Conservation (phyloP, 2,797 vertebrate species). For the Scomberomorus guttatus region DNA sequence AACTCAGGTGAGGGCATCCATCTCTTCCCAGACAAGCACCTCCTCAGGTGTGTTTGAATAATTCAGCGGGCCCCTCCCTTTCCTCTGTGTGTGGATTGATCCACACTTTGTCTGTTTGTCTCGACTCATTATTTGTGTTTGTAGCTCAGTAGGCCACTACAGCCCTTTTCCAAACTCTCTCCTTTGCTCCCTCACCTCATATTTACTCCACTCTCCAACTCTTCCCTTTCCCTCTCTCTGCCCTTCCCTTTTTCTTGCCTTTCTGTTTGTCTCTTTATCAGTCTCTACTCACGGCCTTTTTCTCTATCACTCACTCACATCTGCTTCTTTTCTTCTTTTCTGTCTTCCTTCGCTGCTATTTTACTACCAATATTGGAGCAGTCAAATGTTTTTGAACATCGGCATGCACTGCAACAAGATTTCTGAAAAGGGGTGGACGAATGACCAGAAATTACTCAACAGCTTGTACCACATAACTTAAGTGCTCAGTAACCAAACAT, state of each 20-base stretch:
- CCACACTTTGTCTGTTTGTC: constrained; percentile 61
- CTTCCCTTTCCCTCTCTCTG: background rate
- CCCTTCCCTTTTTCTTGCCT: background rate
- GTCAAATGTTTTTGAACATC: background rate
- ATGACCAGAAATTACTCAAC: background rate
- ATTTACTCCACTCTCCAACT: background rate
- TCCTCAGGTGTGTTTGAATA: constrained; percentile 82
- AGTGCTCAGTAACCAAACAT: background rate
- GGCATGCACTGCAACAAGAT: background rate
- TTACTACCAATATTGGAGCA: background rate
- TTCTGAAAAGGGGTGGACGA: background rate
- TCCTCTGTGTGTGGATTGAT: constrained; percentile 66
- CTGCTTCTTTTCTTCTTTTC: background rate
- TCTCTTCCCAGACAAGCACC: constrained; percentile 73
- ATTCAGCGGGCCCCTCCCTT: constrained; percentile 71
- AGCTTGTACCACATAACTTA: background rate
- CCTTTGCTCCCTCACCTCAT: background rate
- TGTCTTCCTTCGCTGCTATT: background rate
- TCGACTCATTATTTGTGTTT: constrained; percentile 74
- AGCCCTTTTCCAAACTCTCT: constrained; percentile 14
- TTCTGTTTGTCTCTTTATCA: background rate
- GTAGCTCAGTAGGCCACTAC: constrained; percentile 76
- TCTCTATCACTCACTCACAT: background rate
- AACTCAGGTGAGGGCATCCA: constrained; percentile 71
- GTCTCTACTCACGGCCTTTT: background rate